Evolutionary conservation across 2,888 invertebrate genomes (phyloP), one percentile per base, ranked within the genome.

Genomic region (Oxystoma pomonae): DNA sequence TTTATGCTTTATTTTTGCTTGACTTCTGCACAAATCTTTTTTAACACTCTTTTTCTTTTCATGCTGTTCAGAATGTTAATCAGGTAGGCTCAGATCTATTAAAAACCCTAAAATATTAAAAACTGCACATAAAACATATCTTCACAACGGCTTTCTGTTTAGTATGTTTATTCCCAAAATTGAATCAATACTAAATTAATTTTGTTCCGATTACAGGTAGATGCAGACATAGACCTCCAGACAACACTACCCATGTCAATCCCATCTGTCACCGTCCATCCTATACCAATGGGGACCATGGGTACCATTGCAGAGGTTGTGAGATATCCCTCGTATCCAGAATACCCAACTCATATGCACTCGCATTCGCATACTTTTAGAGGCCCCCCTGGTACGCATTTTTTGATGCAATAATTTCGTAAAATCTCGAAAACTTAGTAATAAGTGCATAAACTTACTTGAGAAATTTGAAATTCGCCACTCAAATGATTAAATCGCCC

Each of bases 141-240:
- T n/a, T n/a, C n/a, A n/a, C n/a, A n/a, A n/a, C n/a, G n/a, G n/a
- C n/a, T n/a, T n/a, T n/a, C n/a, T n/a, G n/a, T n/a, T n/a, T n/a
- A n/a, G n/a, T n/a, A n/a, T n/a, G n/a, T n/a, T n/a, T n/a, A n/a
- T n/a, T n/a, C n/a, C n/a, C n/a, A n/a, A n/a, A n/a, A n/a, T n/a
- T n/a, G n/a, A n/a, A n/a, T n/a, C n/a, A n/a, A n/a, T n/a, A 50
- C 12, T 50, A 50, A 50, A 50, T 50, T 50, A 12, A 50, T 50
- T 9, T 12, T n/a, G 20, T 57, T 49, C 20, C 20, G n/a, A 35
- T 60, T 66, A 12, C 17, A 68, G 68, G 68, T 68, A 53, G 91
- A 91, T 78, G 90, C 89, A 56, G 90, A 91, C 73, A 90, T 90
- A 64, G 90, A 90, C 76, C 85, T 90, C 68, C 88, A 88, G 58